A percentile compares a stretch with the other conserved stretches of the same genome.
Evolutionary conservation across 2,113 vertebrate species (phyloP).

Genomic region (Ptychochromis oligacanthus): DNA sequence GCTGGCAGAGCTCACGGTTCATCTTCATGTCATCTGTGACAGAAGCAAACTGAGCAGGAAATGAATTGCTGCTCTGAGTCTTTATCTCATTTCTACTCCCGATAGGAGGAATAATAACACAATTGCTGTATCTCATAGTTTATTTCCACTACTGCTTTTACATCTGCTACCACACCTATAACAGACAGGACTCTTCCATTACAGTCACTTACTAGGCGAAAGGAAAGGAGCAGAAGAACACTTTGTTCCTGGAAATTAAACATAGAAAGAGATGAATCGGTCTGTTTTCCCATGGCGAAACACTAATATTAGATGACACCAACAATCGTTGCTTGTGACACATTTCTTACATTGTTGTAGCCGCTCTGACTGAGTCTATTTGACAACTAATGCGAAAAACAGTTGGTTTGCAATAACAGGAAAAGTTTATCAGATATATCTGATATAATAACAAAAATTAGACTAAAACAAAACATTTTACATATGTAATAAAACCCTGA

Average conservation of each 20-base stretch:
- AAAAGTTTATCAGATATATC: background rate
- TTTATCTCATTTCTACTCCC: background rate
- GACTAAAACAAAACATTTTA: background rate
- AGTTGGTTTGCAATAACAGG: background rate
- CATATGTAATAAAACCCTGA: too few species aligned
- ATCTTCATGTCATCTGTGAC: background rate
- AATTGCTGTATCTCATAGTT: background rate
- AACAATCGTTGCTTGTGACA: background rate
- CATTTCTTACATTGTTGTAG: too few species aligned
- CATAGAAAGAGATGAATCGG: background rate
- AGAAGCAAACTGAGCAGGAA: slow-evolving; percentile 12
- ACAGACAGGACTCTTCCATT: background rate
- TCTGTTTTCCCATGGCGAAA: background rate
- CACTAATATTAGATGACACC: background rate
- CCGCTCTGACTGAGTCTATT: background rate
- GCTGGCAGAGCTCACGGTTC: slow-evolving; percentile 30
- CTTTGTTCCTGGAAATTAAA: background rate
- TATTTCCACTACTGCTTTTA: background rate
- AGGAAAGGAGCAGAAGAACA: background rate
- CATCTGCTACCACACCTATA: background rate
- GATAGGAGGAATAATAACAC: background rate
- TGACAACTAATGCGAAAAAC: background rate
- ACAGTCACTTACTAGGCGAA: background rate
- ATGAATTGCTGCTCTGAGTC: background rate
- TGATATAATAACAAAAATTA: background rate